A percentile compares a stretch with the other conserved stretches of the same genome.
phyloP scores from a whole-genome alignment of 2,797 vertebrate genomes.

The Potorous gilbertii region DNA sequence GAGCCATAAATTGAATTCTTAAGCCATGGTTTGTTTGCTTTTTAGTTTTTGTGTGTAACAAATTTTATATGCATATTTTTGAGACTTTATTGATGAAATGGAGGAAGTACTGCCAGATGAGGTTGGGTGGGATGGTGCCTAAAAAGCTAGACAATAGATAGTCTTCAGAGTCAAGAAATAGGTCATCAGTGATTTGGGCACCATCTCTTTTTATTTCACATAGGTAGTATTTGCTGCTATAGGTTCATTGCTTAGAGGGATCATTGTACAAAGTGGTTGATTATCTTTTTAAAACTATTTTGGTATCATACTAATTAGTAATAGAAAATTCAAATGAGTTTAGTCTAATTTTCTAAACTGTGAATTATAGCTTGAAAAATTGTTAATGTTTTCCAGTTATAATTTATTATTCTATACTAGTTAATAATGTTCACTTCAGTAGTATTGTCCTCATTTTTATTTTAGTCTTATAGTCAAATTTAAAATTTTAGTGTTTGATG shows the following conservation, averaged over 20 bases:
- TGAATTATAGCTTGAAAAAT: slow-evolving; percentile 34
- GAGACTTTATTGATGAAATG: not conserved
- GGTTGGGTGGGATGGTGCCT: not conserved
- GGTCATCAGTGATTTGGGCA: not conserved
- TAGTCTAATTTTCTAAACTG: slow-evolving; percentile 37
- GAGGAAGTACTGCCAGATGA: not conserved
- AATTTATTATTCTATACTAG: slow-evolving; percentile 11
- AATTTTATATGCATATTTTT: not conserved
- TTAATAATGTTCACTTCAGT: slow-evolving; percentile 23
- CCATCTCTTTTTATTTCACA: slow-evolving; percentile 1
- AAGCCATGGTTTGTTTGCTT: not conserved
- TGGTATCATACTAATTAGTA: slow-evolving; percentile 7
- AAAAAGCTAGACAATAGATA: not conserved
- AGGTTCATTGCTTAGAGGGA: slow-evolving; percentile 27
- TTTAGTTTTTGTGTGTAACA: not conserved
- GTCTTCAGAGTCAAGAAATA: not conserved
- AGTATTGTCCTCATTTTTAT: not conserved
- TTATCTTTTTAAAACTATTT: slow-evolving; percentile 46
- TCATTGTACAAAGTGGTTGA: slow-evolving; percentile 34
- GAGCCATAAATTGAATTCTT: slow-evolving; percentile 33
- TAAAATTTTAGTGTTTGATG: slow-evolving; percentile 40
- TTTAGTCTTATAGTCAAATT: slow-evolving; percentile 59
- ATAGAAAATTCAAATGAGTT: slow-evolving; percentile 19
- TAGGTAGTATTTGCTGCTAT: slow-evolving; percentile 13
- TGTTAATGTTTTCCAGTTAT: slow-evolving; percentile 13